Conservation (phyloP, 2,113 vertebrate species). For the Thermophis baileyi region DNA sequence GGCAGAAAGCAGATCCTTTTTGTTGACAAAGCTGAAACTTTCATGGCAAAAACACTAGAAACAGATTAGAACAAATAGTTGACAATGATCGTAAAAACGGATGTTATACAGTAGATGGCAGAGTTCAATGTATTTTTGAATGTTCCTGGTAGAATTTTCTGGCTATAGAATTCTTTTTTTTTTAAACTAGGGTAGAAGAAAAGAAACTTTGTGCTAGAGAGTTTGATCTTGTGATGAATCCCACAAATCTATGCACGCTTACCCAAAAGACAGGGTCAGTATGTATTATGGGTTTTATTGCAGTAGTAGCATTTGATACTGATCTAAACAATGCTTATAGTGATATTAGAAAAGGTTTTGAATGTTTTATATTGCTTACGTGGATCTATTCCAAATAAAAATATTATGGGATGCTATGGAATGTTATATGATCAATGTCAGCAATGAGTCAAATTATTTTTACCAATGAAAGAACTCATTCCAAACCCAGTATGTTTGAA, state of each 20-base stretch:
- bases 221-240: neutral
- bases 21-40: neutral
- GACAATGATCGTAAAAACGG: neutral
- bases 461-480: too few relatives aligned
- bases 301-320: neutral
- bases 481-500: too few relatives aligned
- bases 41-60: neutral
- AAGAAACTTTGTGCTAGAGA: neutral
- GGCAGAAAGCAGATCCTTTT: neutral
- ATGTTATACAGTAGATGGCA: neutral
- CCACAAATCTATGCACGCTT: neutral
- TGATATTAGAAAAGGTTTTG: neutral
- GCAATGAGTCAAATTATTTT: too few relatives aligned
- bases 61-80: neutral
- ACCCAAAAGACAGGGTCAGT: neutral
- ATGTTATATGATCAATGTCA: too few relatives aligned
- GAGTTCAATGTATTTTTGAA: neutral
- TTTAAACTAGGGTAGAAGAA: neutral
- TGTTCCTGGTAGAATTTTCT: neutral
- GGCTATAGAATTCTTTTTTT: neutral
- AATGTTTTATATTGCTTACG: neutral
- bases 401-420: too few relatives aligned
- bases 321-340: neutral
- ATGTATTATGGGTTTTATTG: neutral
- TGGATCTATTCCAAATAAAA: neutral